Evolutionary conservation across 1,140 invertebrate species (phyloP), one percentile per base, ranked within the genome.

Genomic region (Metaphire vulgaris): DNA sequence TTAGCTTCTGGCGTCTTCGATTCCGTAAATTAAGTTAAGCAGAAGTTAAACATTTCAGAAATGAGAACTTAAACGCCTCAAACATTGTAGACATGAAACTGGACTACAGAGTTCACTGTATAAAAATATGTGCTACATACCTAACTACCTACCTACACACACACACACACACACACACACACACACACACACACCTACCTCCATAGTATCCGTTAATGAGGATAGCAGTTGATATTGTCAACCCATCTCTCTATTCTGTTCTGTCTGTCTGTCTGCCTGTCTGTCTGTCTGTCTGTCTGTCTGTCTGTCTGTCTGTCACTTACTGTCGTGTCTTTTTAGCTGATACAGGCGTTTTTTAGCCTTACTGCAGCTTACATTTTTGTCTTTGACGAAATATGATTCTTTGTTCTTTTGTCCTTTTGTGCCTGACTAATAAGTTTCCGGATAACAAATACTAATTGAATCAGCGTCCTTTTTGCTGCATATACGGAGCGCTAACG

Each of bases 261-360:
- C 21, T 56, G 41, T 56, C 21, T 56, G 41, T 56, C 41, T 56
- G 41, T 56, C 41, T 56, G 41, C 21, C 41, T 56, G 41, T 56
- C 41, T 56, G 41, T 56, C 41, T 56, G 41, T 56, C 41, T 56
- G 41, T 56, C 41, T 56, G 41, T 56, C 41, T 56, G 41, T 56
- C 41, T 56, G 41, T 56, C 41, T 56, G 41, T 56, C 41, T 56
- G 41, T 56, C 6, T 56, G 41, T 56, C 41, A 12, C 21, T 56
- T 12, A 12, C 6, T 56, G 41, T 56, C 41, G n/a, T 56, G 41
- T 56, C 41, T 56, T 6, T 56, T 21, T 56, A 56, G 6, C 41
- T 56, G 41, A n/a, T n/a, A n/a, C n/a, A n/a, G n/a, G n/a, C n/a
- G 6, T 21, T 56, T 6, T 56, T 21, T 56, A 56, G 6, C 41